phyloP scores from a whole-genome alignment of 1,140 invertebrate species.

The Diploscapter pachys region DNA sequence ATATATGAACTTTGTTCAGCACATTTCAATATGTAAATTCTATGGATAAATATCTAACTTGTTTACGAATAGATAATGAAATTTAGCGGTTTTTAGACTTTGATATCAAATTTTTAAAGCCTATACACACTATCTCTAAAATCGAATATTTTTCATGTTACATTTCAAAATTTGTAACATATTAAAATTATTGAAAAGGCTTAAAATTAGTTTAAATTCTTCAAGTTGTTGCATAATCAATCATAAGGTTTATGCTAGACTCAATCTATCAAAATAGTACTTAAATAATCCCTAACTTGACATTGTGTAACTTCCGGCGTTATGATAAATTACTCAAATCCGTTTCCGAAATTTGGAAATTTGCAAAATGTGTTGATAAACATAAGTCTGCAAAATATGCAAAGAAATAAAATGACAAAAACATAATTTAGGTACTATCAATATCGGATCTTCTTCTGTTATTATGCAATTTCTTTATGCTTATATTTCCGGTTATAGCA shows the following conservation, averaged over 20 bases:
- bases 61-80: no score
- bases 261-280: background rate
- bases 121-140: no score
- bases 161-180: background rate
- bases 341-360: slow-evolving; percentile 11
- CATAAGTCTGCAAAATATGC: slow-evolving; percentile 16
- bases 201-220: background rate
- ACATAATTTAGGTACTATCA: slow-evolving; percentile 27
- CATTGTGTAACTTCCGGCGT: background rate
- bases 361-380: background rate
- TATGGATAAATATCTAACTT: no score
- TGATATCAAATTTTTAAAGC: no score
- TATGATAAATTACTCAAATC: background rate
- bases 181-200: no score
- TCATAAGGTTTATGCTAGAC: background rate
- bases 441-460: slow-evolving; percentile 51
- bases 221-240: background rate
- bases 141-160: background rate
- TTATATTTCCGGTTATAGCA: slow-evolving; percentile 55
- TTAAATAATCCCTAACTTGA: background rate
- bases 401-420: slow-evolving; percentile 10
- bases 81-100: no score
- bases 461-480: slow-evolving; percentile 57
- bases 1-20: no score
- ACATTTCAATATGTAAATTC: no score